These are phyloP conservation scores for Zosterops hypoxanthus DNA, from an alignment of 2,113 vertebrate species.

Conservation along the genomic window DNA sequence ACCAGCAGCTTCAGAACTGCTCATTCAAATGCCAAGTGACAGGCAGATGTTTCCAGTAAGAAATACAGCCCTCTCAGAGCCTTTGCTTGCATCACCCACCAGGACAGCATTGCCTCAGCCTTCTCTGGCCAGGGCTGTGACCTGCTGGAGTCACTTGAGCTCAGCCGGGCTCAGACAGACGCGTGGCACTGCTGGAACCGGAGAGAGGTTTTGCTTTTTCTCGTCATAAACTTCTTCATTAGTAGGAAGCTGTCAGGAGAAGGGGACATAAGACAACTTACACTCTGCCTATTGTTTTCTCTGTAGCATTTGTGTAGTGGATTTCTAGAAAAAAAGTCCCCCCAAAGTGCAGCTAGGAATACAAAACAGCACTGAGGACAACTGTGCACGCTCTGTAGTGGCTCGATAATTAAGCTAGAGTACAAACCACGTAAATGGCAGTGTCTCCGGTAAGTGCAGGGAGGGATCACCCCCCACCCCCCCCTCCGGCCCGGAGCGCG, in stretches of 20 bases:
- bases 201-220: background rate
- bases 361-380: background rate
- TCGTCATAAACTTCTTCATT: background rate
- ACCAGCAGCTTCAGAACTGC: background rate
- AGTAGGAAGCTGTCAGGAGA: background rate
- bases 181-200: background rate
- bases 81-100: constrained; percentile 40
- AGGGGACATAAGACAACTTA: background rate
- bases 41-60: background rate
- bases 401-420: background rate
- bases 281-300: background rate
- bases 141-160: constrained; percentile 11
- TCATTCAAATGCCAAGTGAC: background rate
- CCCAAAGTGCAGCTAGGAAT: background rate
- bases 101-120: constrained; percentile 47
- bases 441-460: fast-evolving
- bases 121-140: constrained; percentile 5
- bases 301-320: background rate
- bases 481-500: background rate
- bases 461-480: background rate
- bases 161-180: background rate
- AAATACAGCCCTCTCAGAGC: constrained; percentile 9
- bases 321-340: background rate
- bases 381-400: background rate
- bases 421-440: background rate